A percentile compares a stretch with the other conserved stretches of the same genome.
Conservation (phyloP, 2,888 invertebrate genomes). For the Pterobdella sp. region DNA sequence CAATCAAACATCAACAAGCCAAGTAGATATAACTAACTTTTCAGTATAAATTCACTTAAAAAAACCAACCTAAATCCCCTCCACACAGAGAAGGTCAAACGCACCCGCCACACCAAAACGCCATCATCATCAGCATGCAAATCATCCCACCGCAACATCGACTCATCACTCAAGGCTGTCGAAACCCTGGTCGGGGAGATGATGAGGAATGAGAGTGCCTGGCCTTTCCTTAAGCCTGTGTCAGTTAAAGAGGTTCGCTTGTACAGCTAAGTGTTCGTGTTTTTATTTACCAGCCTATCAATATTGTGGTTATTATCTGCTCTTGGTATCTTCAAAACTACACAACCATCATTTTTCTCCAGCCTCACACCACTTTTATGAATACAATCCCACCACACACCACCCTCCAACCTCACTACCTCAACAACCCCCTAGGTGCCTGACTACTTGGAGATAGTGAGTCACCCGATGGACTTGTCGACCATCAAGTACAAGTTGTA, state of each 20-base stretch:
- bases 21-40: too few species aligned
- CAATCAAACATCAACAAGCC: too few species aligned
- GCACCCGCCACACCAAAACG: not conserved
- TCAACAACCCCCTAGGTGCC: slow-evolving; percentile 61
- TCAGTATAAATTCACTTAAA: too few species aligned
- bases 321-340: too few species aligned
- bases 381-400: not conserved
- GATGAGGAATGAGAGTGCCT: slow-evolving; percentile 73
- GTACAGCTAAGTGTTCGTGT: not conserved
- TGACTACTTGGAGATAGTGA: slow-evolving; percentile 80
- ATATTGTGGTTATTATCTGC: not conserved
- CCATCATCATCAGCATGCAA: not conserved
- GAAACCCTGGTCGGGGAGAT: slow-evolving; percentile 69
- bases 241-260: slow-evolving; percentile 64
- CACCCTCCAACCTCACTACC: not conserved
- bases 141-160: slow-evolving; percentile 36
- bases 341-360: not conserved
- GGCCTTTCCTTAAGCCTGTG: slow-evolving; percentile 86
- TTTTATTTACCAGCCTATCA: not conserved
- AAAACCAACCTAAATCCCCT: too few species aligned
- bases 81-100: not conserved
- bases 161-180: slow-evolving; percentile 43
- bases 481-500: slow-evolving; percentile 77
- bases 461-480: slow-evolving; percentile 84
- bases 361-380: not conserved